Evolutionary conservation across 2,113 vertebrate species (phyloP).

Genomic region (Phalacrocorax carbo): DNA sequence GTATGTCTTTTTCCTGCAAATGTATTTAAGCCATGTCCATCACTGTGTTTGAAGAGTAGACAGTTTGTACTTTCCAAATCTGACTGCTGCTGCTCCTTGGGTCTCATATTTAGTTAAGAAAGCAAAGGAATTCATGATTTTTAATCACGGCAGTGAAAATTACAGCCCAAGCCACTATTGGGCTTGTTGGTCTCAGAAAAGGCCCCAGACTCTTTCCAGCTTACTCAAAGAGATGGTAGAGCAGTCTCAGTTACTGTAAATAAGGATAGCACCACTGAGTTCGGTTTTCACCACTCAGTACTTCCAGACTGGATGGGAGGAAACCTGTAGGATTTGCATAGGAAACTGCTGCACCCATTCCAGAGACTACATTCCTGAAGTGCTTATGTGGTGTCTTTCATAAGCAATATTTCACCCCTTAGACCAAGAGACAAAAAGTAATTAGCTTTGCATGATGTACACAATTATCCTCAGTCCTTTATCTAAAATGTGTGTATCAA

Average conservation of each 20-base stretch:
- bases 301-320: background rate
- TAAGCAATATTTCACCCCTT: background rate
- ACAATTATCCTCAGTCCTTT: background rate
- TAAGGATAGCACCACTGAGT: background rate
- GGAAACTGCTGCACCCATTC: background rate
- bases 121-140: background rate
- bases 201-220: background rate
- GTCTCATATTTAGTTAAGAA: background rate
- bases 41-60: background rate
- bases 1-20: background rate
- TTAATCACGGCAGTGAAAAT: background rate
- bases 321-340: background rate
- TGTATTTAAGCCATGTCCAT: background rate
- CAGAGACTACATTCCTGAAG: background rate
- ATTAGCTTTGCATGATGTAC: background rate
- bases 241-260: background rate
- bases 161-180: background rate
- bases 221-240: background rate
- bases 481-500: background rate
- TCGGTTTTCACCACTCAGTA: background rate
- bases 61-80: background rate
- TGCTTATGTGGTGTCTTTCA: background rate
- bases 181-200: background rate
- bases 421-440: background rate
- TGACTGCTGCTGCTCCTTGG: background rate